Percentiles rank a stretch among this genome's conserved stretches.
phyloP scores from a whole-genome alignment of 2,888 invertebrate species.

The Lordiphosa fenestrarum region DNA sequence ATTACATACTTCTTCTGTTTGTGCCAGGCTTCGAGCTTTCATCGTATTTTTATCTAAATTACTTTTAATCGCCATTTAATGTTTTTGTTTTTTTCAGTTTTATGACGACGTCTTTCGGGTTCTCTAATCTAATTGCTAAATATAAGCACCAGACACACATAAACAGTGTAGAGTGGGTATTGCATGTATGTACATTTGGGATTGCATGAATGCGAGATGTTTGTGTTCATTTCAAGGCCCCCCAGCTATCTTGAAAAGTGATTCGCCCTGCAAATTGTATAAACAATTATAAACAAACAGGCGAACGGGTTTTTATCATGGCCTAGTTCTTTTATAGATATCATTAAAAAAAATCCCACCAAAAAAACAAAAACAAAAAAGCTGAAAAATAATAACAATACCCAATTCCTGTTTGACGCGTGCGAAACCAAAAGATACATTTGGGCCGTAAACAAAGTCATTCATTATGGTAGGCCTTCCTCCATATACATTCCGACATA shows the following conservation, averaged over 20 bases:
- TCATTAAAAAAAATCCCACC: constrained; percentile 49
- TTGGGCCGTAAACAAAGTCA: constrained; percentile 52
- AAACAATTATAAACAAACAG: constrained; percentile 71
- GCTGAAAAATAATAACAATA: constrained; percentile 21
- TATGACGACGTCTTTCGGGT: constrained; percentile 59
- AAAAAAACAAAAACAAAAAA: constrained; percentile 17
- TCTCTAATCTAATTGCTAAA: constrained; percentile 75
- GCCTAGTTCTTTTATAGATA: constrained; percentile 62
- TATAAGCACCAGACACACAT: constrained; percentile 24
- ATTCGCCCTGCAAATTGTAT: constrained; percentile 59
- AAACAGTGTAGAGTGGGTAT: constrained; percentile 1
- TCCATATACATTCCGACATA: constrained; percentile 2
- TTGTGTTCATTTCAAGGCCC: constrained; percentile 61
- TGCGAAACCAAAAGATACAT: constrained; percentile 49
- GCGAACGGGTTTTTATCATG: constrained; percentile 61
- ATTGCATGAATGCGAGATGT: constrained; percentile 32
- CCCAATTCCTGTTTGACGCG: constrained; percentile 29
- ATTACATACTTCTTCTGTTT: no score
- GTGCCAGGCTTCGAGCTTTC: no score
- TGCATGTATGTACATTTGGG: constrained; percentile 19
- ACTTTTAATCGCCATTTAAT: constrained; percentile 76
- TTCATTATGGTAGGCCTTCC: constrained; percentile 45
- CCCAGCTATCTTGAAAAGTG: constrained; percentile 51
- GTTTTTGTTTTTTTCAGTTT: constrained; percentile 69
- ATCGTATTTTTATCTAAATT: constrained; percentile 70